Evolutionary conservation across 1,140 invertebrate genomes (phyloP), one percentile per base, ranked within the genome.

Genomic region (Telenomus remus): DNA sequence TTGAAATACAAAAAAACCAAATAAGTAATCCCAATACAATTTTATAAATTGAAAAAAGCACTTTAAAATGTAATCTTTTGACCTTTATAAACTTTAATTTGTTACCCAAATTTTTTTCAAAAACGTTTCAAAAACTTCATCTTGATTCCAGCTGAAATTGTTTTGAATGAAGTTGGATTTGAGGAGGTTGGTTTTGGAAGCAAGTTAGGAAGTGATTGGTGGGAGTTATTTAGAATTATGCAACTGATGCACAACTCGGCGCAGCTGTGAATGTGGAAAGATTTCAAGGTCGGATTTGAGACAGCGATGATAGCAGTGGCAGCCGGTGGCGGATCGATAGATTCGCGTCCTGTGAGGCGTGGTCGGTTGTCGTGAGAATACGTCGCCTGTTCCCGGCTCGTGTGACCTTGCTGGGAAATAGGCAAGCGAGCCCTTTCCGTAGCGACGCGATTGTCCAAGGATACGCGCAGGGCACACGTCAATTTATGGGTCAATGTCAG

Each of bases 241-340:
- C 53, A 64, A 72, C 43, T 59, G 53, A 59, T 57, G 59, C 69
- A 60, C 37, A 53, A 50, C 44, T 55, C 56, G 68, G 42, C 33
- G 60, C 69, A 72, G 60, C 69, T 72, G 69, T 42, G 68, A 53
- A 63, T 48, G 51, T 63, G 51, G 68, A 71, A 64, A 71, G 59
- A 64, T 57, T 70, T 71, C 53, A 71, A 71, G 68, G 68, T 71
- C 68, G 50, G 37, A 61, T 63, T 70, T 60, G 42, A 69, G 66
- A 34, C 57, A 57, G 54, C 66, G 50, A 13, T 19, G 68, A 71
- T 63, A 57, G 56, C 66, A 57, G 64, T 68, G 51, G 61, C 61
- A 33, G 53, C 46, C 63, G 64, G 54, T 68, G 34, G 48, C 49
- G 66, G 66, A 70, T 69, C 65, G 50, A 69, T 69, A 69, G 55